Evolutionary conservation across 1,140 invertebrate genomes (phyloP), one percentile per base, ranked within the genome.

Genomic region (Drosophila sturtevanti): DNA sequence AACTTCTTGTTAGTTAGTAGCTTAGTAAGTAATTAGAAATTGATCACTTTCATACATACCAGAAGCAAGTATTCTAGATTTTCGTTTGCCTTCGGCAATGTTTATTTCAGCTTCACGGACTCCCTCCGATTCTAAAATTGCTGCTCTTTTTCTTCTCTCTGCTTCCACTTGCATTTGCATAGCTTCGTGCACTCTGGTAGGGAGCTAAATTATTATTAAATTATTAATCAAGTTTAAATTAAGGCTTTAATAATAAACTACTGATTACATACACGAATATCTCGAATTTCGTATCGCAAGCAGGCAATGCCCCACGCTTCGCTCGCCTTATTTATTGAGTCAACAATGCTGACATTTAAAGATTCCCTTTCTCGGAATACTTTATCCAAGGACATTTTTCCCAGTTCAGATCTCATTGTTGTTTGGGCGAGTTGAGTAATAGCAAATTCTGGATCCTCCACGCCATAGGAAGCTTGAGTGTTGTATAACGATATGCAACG

Each of bases 141-240:
- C 96, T 0, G 99, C 99, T 89, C 99, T 94, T 92, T 99, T 99
- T 90, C 97, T 96, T 58, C 99, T 93, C 92, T 99, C 99, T 0
- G 98, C 98, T 93, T 99, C 98, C 0, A 99, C 98, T 94, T 99
- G 99, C 98, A 99, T 99, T 93, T 99, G 99, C 99, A 99, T 99
- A 4, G 99, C 99, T 93, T 99, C 98, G 90, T 99, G 98, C 4
- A 99, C 97, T 92, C 98, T 95, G 1, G 93, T 92, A 7, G 99
- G 99, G 76, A 99, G 93, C 79, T 91, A 22, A 41, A 31, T 18
- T n/a, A n/a, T n/a, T 14, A 9, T 10, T 22, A 10, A 10, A 21
- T 22, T 27, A 31, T 24, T 14, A 37, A 16, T 35, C 37, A 10
- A 12, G 4, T 60, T 16, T 22, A 0, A 14, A n/a, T 22, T 1